Conservation (phyloP, 2,888 invertebrate genomes). For the Tenthredo livida region DNA sequence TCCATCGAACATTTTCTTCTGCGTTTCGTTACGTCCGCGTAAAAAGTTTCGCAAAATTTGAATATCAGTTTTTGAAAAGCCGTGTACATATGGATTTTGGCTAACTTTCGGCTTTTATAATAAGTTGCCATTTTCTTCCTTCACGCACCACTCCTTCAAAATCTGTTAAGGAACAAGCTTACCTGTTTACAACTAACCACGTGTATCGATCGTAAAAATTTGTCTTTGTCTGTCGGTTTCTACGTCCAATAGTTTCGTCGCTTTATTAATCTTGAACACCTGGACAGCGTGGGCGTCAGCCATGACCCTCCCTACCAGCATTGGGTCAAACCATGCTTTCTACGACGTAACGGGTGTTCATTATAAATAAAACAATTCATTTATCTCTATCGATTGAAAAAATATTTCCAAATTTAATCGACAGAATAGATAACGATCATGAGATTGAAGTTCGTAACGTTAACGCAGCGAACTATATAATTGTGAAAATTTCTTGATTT, state of each 20-base stretch:
- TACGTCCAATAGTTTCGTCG: constrained; percentile 54
- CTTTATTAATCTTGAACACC: constrained; percentile 66
- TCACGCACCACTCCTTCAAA: neutral
- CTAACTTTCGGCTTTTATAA: neutral
- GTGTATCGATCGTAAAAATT: constrained; percentile 34
- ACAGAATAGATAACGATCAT: too few relatives aligned
- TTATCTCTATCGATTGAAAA: neutral
- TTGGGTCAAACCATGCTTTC: constrained; percentile 60
- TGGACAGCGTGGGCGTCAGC: constrained; percentile 60
- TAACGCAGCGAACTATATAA: too few relatives aligned
- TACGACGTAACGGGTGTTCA: constrained; percentile 57
- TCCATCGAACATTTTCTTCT: too few relatives aligned
- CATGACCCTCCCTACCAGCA: constrained; percentile 58
- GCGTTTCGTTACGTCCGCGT: too few relatives aligned
- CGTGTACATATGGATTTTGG: too few relatives aligned
- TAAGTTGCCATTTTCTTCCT: neutral
- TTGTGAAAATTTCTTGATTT: too few relatives aligned
- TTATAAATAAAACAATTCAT: neutral
- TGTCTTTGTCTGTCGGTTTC: constrained; percentile 36
- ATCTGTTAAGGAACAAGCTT: neutral
- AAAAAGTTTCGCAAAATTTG: neutral
- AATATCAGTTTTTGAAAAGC: too few relatives aligned
- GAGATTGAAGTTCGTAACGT: too few relatives aligned
- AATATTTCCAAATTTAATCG: neutral
- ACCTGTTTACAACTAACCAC: neutral